Conservation (phyloP, 2,113 vertebrate species). For the Brachyhypopomus occidentalis region DNA sequence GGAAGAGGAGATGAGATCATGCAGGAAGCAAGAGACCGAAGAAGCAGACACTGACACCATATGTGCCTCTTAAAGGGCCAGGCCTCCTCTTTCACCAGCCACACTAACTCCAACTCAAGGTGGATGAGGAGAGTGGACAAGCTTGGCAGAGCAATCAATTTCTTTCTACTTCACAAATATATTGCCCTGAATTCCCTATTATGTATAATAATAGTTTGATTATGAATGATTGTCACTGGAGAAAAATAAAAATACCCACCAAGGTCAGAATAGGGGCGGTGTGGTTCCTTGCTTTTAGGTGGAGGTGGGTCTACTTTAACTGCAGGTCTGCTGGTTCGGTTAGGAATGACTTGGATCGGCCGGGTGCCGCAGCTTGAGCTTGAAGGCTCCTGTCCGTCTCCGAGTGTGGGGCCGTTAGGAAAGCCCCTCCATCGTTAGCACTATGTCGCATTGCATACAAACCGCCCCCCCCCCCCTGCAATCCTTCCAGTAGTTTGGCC, state of each 20-base stretch:
- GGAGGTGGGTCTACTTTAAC: neutral
- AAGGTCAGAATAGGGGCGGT: constrained; percentile 4
- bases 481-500: neutral
- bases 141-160: neutral
- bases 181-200: neutral
- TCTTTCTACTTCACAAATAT: neutral
- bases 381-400: constrained; percentile 25
- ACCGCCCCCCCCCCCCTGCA: neutral
- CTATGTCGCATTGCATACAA: constrained; percentile 1
- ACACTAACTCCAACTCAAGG: constrained; percentile 1
- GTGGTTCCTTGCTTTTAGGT: neutral
- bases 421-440: constrained; percentile 50
- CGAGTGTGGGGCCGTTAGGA: constrained; percentile 42
- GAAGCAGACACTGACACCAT: constrained; percentile 53
- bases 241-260: neutral
- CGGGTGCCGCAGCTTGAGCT: constrained; percentile 21
- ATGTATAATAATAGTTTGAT: neutral
- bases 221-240: neutral
- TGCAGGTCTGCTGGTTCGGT: constrained; percentile 10
- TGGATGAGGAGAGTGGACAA: neutral
- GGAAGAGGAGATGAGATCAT: constrained; percentile 88
- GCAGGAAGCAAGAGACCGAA: constrained; percentile 69
- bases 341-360: constrained; percentile 5
- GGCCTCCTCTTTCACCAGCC: constrained; percentile 63
- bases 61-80: constrained; percentile 77